Evolutionary conservation across 2,888 invertebrate species (phyloP).

Genomic region (Diogma glabrata): DNA sequence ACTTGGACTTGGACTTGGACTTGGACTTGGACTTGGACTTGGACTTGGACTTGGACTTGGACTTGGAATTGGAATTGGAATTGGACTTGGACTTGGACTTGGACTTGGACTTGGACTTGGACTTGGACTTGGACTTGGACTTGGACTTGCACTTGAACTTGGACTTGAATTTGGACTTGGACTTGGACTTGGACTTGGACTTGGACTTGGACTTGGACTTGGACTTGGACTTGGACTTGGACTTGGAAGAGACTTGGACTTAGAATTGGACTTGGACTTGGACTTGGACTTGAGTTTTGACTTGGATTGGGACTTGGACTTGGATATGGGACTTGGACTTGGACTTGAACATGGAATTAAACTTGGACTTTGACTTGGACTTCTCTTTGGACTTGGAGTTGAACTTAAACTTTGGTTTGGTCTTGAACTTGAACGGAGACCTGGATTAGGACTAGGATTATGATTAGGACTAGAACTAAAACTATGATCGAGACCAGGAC

Average conservation of each 20-base stretch:
- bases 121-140: constrained; percentile 12
- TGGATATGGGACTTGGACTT: constrained; percentile 10
- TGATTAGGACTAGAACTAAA: constrained; percentile 7
- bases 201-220: constrained; percentile 12
- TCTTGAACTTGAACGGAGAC: not conserved
- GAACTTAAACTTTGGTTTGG: not conserved
- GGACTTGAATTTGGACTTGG: constrained; percentile 12
- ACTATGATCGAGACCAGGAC: constrained; percentile 3
- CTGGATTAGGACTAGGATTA: constrained; percentile 8
- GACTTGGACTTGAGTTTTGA: constrained; percentile 6
- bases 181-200: constrained; percentile 12
- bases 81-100: constrained; percentile 13
- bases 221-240: constrained; percentile 11
- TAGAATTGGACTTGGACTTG: constrained; percentile 9
- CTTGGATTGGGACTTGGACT: constrained; percentile 1
- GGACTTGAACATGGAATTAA: constrained; percentile 6
- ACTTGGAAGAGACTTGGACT: constrained; percentile 8
- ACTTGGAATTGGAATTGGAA: constrained; percentile 10
- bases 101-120: constrained; percentile 13
- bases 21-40: not conserved
- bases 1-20: not conserved
- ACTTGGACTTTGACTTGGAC: constrained; percentile 10
- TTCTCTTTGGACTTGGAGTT: constrained; percentile 10
- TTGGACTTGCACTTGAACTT: constrained; percentile 12
- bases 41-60: not conserved